These are phyloP conservation scores for Coelinius sp. DNA, from an alignment of 2,888 invertebrate genomes.

Conservation along the genomic window DNA sequence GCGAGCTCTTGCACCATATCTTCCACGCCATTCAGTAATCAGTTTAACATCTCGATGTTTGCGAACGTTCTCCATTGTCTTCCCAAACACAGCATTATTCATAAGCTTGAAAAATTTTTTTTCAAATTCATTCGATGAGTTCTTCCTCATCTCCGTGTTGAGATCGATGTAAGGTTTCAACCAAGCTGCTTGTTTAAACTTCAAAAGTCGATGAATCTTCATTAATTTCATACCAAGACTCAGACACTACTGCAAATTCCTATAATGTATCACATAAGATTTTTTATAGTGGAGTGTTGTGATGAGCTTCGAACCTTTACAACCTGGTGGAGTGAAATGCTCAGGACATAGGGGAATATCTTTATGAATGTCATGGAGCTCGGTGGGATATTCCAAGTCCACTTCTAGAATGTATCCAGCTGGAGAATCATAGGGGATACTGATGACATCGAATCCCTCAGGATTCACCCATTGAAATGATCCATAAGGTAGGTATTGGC, in stretches of 20 bases:
- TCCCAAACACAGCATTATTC: conserved; percentile 28
- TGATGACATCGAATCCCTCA: too few species aligned
- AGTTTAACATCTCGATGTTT: conserved; percentile 61
- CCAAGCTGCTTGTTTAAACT: conserved; percentile 8
- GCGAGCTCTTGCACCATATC: conserved; percentile 60
- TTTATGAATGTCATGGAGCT: too few species aligned
- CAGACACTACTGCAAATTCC: too few species aligned
- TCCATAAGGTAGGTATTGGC: too few species aligned
- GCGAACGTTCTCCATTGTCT: conserved; percentile 31
- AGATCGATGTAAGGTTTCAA: conserved; percentile 21
- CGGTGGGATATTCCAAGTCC: too few species aligned
- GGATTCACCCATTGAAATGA: too few species aligned
- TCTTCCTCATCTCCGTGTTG: neutral
- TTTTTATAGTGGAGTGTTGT: conserved; percentile 40
- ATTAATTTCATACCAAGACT: too few species aligned
- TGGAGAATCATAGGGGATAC: conserved; percentile 58
- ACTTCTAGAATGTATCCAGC: too few species aligned
- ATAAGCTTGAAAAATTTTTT: neutral
- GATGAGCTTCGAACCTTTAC: conserved; percentile 50
- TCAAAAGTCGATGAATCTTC: conserved; percentile 16
- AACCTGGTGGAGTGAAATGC: conserved; percentile 45
- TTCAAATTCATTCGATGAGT: neutral
- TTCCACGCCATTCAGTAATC: conserved; percentile 49
- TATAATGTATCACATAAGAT: too few species aligned
- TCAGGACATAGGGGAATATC: conserved; percentile 59